A percentile compares a stretch with the other conserved stretches of the same genome.
phyloP scores from a whole-genome alignment of 2,888 invertebrate species.

The Azorinus chamasolen region DNA sequence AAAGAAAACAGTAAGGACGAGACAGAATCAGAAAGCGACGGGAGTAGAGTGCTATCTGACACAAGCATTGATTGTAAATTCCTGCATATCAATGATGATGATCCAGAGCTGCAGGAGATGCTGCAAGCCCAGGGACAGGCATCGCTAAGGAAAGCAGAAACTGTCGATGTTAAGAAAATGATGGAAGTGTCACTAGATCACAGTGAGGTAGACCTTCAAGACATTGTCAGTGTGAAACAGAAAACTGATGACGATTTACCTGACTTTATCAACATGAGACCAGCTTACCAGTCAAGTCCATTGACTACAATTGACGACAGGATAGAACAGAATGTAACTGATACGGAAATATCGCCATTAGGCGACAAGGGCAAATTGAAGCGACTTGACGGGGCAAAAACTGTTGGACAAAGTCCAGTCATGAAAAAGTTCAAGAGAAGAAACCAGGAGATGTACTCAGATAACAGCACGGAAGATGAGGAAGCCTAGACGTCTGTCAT shows the following conservation, averaged over 20 bases:
- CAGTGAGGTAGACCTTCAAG: conserved; percentile 60
- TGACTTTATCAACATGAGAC: conserved; percentile 51
- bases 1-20: conserved; percentile 14
- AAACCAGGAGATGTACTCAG: conserved; percentile 67
- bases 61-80: conserved; percentile 55
- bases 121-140: conserved; percentile 53
- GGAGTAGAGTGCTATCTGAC: conserved; percentile 31
- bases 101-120: conserved; percentile 64
- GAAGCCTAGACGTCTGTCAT: background rate
- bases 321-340: conserved; percentile 36
- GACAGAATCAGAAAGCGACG: conserved; percentile 20
- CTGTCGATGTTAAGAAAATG: conserved; percentile 12
- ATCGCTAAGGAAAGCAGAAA: conserved; percentile 24
- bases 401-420: conserved; percentile 61
- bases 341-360: conserved; percentile 24
- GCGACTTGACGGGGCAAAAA: conserved; percentile 52
- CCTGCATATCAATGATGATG: conserved; percentile 59
- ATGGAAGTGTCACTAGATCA: conserved; percentile 47
- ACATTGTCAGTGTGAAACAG: conserved; percentile 53
- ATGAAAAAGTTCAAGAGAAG: conserved; percentile 67
- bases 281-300: conserved; percentile 65
- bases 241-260: conserved; percentile 50
- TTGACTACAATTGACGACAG: conserved; percentile 59
- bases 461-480: conserved; percentile 35
- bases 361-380: conserved; percentile 37